Base-by-base conservation (phyloP, 1,140 invertebrate species). In the Pomacea maculata region DNA sequence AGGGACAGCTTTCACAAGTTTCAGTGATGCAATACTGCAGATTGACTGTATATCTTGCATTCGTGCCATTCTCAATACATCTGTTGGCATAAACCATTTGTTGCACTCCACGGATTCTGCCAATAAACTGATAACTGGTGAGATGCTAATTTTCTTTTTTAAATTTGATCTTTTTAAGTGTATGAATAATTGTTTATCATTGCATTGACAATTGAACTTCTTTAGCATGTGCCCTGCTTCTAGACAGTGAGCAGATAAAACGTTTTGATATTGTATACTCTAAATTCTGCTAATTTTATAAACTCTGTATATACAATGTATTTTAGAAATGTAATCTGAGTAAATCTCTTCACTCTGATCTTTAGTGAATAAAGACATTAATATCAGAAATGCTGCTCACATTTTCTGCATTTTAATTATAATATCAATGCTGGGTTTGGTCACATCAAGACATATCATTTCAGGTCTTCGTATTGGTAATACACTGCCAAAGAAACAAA, bases 401-500 rank as follows among this genome's bases (percentile, higher is more conserved):
- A 4, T 67, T 25, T 67, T 1, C 65, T 67, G 25, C 65, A 21
- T 67, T 25, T 67, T 21, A 4, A 21, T 21, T 25, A 67, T 67
- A 67, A 67, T 70, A 21, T 45, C 34, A 17, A 1, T 11, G 4
- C 21, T 70, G 34, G n/a, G 11, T 15, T 45, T 21, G 11, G n/a
- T 70, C n/a, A 25, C 34, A 17, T 45, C 2, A 45, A 6, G 6
- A 45, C 34, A 45, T 45, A 83, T 70, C 80, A n/a, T 89, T 88
- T 57, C 86, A 93, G 93, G 92, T 63, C 77, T 93, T 78, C 87
- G 88, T 57, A 91, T 91, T 34, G 85, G 82, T 15, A 93, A 93
- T 85, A 89, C 89, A 2, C 85, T 91, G 34, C 91, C 93, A 10
- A 93, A 93, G 85, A 92, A 93, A 67, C 92, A 93, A 85, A 90